Conservation (phyloP, 2,113 vertebrate species). For the Orcinus orca region DNA sequence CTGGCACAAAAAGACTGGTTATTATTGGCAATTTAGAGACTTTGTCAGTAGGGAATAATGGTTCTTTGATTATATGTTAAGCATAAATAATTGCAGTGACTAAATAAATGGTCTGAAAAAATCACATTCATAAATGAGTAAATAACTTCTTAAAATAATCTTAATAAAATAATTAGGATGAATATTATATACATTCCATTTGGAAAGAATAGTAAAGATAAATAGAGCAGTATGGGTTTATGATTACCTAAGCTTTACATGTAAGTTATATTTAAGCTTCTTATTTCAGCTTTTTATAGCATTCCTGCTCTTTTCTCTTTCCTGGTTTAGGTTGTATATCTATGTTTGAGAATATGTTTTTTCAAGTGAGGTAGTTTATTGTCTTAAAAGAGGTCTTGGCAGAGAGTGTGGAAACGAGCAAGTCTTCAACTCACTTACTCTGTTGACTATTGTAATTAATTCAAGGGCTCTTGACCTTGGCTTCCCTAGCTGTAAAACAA, state of each 20-base stretch:
- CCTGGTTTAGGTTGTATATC: not conserved
- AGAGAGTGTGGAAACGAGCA: not conserved
- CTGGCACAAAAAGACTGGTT: not conserved
- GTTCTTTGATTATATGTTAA: not conserved
- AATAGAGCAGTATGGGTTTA: not conserved
- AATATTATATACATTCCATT: not conserved
- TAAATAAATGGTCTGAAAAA: conserved; percentile 5
- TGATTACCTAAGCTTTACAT: not conserved
- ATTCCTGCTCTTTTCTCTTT: not conserved
- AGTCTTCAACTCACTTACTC: not conserved
- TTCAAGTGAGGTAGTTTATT: not conserved
- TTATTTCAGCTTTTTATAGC: not conserved
- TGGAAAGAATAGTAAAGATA: not conserved
- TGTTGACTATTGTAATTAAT: not conserved
- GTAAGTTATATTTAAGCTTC: not conserved
- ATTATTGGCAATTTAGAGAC: not conserved
- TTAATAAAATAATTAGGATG: not conserved
- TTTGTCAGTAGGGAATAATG: not conserved
- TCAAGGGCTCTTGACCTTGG: not conserved
- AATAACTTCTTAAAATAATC: not conserved
- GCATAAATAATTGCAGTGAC: not conserved
- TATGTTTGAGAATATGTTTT: not conserved
- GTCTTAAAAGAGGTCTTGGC: not conserved
- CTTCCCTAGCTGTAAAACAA: not conserved
- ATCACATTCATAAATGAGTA: not conserved